Evolutionary conservation across 64 coral and sea anemone species (phyloP), one percentile per base, ranked within the genome.

Genomic region (Porites australiensis): DNA sequence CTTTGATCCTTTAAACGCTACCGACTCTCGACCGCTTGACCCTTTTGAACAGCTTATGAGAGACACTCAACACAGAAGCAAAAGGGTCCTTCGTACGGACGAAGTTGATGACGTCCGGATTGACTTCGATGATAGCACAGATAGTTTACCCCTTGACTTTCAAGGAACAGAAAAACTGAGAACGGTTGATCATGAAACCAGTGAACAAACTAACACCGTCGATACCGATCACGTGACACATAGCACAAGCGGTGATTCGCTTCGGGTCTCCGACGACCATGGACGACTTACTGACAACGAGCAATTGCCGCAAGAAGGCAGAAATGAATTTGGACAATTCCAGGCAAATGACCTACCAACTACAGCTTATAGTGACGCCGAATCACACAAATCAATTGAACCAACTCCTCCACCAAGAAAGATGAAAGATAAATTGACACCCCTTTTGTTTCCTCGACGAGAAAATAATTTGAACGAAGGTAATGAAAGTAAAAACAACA

Each of bases 21-120:
- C 63, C 3, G 16, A 84, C 9, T 18, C 63, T 22, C 81, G 69
- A 8, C 8, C 43, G 6, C 81, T 84, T 3, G 81, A 84, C 13
- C 81, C 81, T 2, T 84, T 84, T 50, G 62, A 84, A 51, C 61
- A 84, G 47, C 19, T 84, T 1, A 84, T 84, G 61, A 65, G 59
- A 68, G 63, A 84, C 47, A 18, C 45, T n/a, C 46, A 69, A 68
- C 62, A 46, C 8, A 18, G 13, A 12, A 16, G 65, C 79, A 49
- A 14, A 58, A 64, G 3, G 12, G 13, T 47, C 7, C 48, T 62
- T 4, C 59, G 48, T 60, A 82, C 49, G 18, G 23, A 48, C 64
- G 79, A 83, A 16, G 20, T 27, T 64, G 14, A 45, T 18, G 62
- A 69, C 18, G 64, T 52, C 47, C 19, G 6, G 22, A 46, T 68